Evolutionary conservation across 2,797 vertebrate genomes (phyloP).

Genomic region (Argya squamiceps): DNA sequence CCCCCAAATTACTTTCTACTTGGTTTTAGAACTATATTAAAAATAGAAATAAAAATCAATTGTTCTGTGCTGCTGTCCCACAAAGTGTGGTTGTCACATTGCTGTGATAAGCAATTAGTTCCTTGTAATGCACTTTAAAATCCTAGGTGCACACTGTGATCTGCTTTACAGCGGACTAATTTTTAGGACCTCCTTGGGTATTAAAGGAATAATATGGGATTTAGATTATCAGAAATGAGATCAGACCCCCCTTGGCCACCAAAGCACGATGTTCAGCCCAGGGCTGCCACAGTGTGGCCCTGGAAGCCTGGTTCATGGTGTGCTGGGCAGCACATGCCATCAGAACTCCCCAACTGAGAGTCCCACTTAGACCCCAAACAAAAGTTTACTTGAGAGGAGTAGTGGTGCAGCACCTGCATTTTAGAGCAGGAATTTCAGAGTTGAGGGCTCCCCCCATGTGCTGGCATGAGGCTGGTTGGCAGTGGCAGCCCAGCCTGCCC

Average conservation of each 20-base stretch:
- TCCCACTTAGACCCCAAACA: not conserved
- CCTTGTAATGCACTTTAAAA: not conserved
- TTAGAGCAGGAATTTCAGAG: not conserved
- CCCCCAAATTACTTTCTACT: not conserved
- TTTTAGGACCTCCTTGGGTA: not conserved
- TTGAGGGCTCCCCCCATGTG: rapidly evolving
- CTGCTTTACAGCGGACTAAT: not conserved
- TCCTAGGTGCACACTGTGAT: not conserved
- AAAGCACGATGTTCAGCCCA: not conserved
- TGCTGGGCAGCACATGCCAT: rapidly evolving
- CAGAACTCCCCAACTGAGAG: not conserved
- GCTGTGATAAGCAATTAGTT: not conserved
- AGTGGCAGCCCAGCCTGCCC: not conserved
- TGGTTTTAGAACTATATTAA: not conserved
- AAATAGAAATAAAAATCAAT: not conserved
- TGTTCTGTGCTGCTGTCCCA: not conserved
- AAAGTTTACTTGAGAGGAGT: not conserved
- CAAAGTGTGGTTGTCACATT: not conserved
- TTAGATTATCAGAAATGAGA: not conserved
- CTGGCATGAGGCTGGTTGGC: rapidly evolving
- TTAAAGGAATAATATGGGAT: slow-evolving; percentile 23
- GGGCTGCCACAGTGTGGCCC: not conserved
- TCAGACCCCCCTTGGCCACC: not conserved
- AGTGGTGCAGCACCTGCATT: not conserved
- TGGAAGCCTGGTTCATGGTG: rapidly evolving